These are phyloP conservation scores for Caranx melampygus DNA, from an alignment of 2,113 vertebrate genomes.

Conservation along the genomic window DNA sequence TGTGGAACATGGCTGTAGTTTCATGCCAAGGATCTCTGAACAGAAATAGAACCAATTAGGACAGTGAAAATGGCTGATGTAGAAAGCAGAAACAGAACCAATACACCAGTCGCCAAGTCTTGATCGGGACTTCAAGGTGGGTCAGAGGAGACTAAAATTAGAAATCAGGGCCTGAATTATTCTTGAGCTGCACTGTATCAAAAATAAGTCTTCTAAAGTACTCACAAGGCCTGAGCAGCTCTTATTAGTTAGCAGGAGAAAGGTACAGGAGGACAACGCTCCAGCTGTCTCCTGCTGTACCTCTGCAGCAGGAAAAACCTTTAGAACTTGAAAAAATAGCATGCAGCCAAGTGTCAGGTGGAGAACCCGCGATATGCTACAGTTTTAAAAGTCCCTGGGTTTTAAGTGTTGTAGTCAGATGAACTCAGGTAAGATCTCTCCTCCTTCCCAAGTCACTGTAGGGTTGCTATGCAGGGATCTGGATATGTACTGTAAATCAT, in stretches of 20 bases:
- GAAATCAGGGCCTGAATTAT: slow-evolving; percentile 18
- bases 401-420: background rate
- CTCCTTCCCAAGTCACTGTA: background rate
- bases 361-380: accelerated
- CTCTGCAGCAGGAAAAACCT: background rate
- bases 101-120: slow-evolving; percentile 25
- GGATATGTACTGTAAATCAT: background rate
- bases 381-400: background rate
- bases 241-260: slow-evolving; percentile 17
- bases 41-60: slow-evolving; percentile 58
- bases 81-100: slow-evolving; percentile 25
- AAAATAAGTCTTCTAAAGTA: slow-evolving; percentile 4
- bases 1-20: slow-evolving; percentile 18
- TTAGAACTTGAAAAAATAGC: background rate
- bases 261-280: background rate
- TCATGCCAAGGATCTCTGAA: slow-evolving; percentile 30
- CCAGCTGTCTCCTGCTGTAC: background rate
- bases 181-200: slow-evolving; percentile 7
- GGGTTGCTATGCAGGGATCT: background rate
- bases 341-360: background rate
- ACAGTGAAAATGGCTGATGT: slow-evolving; percentile 29
- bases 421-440: background rate
- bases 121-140: slow-evolving; percentile 43
- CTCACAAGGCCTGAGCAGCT: slow-evolving; percentile 1
- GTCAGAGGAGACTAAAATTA: slow-evolving; percentile 39